Base-by-base conservation (phyloP, 1,140 invertebrate genomes). In the Thaumetopoea pityocampa region DNA sequence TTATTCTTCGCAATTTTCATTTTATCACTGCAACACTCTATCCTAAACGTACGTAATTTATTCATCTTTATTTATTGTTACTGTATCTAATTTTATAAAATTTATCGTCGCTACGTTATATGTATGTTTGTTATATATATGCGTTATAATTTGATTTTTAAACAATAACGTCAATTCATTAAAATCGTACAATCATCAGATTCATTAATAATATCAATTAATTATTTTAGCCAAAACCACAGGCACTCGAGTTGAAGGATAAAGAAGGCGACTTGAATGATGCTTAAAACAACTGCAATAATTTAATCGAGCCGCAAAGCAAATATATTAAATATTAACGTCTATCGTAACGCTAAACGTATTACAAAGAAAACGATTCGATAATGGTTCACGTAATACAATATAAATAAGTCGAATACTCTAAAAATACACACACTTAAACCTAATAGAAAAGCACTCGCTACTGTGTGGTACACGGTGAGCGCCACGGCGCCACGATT, bases 331-430 rank as follows among this genome's bases (percentile, higher is more conserved):
- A 80, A 78, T 79, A 81, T 81, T 84, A 81, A 83, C 49, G 69
- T 64, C 79, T 83, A 83, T 67, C 50, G 56, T 82, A 77, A 74
- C 52, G 67, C 80, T 84, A 82, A 50, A 81, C 81, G 71, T 77
- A 77, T 82, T 80, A 82, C 64, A 84, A 81, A 81, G 74, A 69
- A 84, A 84, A 80, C 71, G 64, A 71, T 84, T 67, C 63, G 61
- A 77, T 77, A 82, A 82, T 78, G 67, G 63, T 77, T 81, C 74
- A 80, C 68, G 72, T 78, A 80, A 84, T 84, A 81, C 73, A 78
- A 81, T 79, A 78, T 79, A 81, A 84, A 84, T 84, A 84, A 84
- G 80, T 84, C 80, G 82, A 84, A 84, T 81, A 84, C 71, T 80
- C 78, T 84, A 84, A 82, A 80, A 84, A 77, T 84, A 84, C 80